Conservation (phyloP, 2,797 vertebrate genomes). For the Catamblyrhynchus diadema region DNA sequence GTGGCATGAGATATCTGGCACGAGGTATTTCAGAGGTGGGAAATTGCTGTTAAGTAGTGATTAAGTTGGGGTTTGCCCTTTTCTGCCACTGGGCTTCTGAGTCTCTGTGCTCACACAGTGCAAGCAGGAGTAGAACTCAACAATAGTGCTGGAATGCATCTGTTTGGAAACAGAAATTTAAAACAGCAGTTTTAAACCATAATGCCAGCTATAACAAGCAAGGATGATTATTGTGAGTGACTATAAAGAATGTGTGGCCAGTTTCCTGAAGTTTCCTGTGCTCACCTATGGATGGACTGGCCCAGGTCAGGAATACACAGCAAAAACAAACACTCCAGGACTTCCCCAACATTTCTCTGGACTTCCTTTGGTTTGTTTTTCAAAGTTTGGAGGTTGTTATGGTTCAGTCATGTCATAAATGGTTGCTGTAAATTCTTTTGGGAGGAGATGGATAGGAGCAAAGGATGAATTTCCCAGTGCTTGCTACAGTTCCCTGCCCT, state of each 20-base stretch:
- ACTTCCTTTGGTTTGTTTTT: background rate
- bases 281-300: background rate
- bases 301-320: background rate
- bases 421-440: background rate
- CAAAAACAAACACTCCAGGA: background rate
- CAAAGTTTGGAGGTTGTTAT: background rate
- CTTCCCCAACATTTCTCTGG: background rate
- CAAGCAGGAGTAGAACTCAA: background rate
- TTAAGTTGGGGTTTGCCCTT: background rate
- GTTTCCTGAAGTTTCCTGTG: background rate
- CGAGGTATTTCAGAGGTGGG: background rate
- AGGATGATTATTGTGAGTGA: background rate
- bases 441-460: background rate
- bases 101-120: background rate
- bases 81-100: background rate
- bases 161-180: background rate
- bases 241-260: background rate
- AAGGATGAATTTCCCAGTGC: background rate
- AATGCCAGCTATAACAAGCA: background rate
- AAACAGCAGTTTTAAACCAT: background rate
- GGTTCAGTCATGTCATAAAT: background rate
- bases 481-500: background rate
- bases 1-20: background rate
- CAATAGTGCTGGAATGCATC: background rate
- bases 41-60: background rate